A percentile compares a stretch with the other conserved stretches of the same genome.
phyloP scores from a whole-genome alignment of 2,888 invertebrate genomes.

The Cheilosia scutellata region DNA sequence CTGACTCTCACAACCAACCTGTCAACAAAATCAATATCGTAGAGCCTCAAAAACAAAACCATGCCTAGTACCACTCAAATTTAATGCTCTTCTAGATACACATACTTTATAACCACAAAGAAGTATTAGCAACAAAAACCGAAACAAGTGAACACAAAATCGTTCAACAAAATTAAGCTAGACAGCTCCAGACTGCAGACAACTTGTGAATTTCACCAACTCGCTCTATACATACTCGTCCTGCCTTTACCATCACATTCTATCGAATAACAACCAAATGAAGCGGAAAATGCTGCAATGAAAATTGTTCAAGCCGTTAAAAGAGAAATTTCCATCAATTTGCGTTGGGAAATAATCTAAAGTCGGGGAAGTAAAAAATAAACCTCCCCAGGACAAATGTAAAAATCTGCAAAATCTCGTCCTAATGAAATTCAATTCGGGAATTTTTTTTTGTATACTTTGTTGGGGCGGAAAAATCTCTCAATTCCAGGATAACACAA shows the following conservation, averaged over 20 bases:
- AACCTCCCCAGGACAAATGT: slow-evolving; percentile 32
- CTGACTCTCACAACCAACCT: background rate
- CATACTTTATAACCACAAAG: background rate
- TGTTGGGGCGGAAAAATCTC: slow-evolving; percentile 40
- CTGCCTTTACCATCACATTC: background rate
- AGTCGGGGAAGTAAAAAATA: slow-evolving; percentile 6
- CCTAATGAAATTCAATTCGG: slow-evolving; percentile 67
- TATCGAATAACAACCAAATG: slow-evolving; percentile 36
- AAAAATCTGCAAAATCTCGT: slow-evolving; percentile 66
- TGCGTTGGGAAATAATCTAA: slow-evolving; percentile 36
- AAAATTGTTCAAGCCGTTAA: slow-evolving; percentile 62
- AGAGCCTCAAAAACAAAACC: background rate
- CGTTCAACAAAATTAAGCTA: background rate
- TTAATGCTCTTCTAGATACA: background rate
- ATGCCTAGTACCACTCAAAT: background rate
- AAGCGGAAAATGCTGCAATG: slow-evolving; percentile 63
- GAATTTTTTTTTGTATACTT: background rate
- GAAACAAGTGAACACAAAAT: background rate
- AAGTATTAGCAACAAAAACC: background rate
- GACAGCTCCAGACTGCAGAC: background rate
- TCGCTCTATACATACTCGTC: background rate
- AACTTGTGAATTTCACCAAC: slow-evolving; percentile 4
- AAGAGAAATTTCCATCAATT: slow-evolving; percentile 72
- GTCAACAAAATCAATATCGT: background rate
- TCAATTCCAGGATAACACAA: slow-evolving; percentile 48